Conservation (phyloP, 2,797 vertebrate species). For the Tamandua tetradactyla region DNA sequence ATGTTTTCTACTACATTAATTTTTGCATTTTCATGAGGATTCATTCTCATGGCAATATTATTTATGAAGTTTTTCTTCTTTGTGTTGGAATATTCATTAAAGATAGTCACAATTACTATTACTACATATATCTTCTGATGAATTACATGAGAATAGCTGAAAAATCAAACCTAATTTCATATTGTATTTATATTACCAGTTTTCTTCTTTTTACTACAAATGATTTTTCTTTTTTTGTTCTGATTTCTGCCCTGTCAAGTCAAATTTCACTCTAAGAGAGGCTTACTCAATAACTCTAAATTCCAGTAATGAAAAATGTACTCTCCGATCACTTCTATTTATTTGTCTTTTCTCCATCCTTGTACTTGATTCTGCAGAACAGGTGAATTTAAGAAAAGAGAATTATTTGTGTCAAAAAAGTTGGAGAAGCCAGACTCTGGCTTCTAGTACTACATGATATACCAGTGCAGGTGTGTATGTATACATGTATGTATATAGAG, state of each 20-base stretch:
- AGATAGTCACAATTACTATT: background rate
- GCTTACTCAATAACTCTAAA: background rate
- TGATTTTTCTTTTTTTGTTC: background rate
- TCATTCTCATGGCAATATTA: background rate
- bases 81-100: background rate
- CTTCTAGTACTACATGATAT: background rate
- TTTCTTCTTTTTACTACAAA: background rate
- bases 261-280: background rate
- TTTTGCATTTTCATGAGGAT: background rate
- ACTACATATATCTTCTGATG: slow-evolving; percentile 1
- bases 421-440: background rate
- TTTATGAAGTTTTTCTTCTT: slow-evolving; percentile 12
- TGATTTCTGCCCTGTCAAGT: background rate
- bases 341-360: background rate
- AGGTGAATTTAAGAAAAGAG: background rate
- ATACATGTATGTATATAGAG: background rate
- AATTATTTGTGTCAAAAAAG: background rate
- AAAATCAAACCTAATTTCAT: background rate
- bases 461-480: background rate
- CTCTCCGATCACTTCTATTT: background rate
- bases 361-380: background rate
- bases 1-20: background rate
- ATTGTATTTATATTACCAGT: background rate
- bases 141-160: background rate
- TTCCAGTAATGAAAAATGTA: background rate